Evolutionary conservation across 2,113 vertebrate genomes (phyloP).

Genomic region (Chamaetylas fuelleborni): DNA sequence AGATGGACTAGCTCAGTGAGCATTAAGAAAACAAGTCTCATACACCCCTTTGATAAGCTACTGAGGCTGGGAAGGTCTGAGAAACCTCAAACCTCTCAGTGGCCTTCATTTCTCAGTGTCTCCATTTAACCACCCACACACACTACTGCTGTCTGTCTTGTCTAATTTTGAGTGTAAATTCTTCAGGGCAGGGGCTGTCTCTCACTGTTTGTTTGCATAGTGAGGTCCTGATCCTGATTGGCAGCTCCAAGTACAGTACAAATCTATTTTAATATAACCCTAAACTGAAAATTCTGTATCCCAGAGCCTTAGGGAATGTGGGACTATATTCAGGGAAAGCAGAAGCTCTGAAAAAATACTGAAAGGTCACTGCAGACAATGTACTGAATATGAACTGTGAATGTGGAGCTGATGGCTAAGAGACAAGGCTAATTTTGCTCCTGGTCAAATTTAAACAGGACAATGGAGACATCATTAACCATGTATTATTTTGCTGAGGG

Average conservation of each 20-base stretch:
- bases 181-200: conserved; percentile 43
- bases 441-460: not conserved
- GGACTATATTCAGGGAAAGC: not conserved
- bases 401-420: not conserved
- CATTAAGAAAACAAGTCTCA: not conserved
- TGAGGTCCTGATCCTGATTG: conserved; percentile 58
- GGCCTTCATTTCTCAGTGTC: conserved; percentile 14
- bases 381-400: conserved; percentile 13
- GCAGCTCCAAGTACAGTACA: conserved; percentile 13
- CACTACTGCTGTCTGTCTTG: conserved; percentile 12
- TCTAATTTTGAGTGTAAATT: conserved; percentile 49
- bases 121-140: not conserved
- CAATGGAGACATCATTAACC: not conserved
- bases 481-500: not conserved
- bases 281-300: conserved; percentile 57
- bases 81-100: conserved; percentile 2
- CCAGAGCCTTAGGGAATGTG: conserved; percentile 21
- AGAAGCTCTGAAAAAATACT: conserved; percentile 21
- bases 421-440: not conserved
- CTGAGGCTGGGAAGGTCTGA: not conserved
- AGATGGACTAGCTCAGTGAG: not conserved
- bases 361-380: conserved; percentile 43
- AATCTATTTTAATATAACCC: conserved; percentile 59
- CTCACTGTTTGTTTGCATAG: conserved; percentile 9
- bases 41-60: not conserved